These are phyloP conservation scores for Drosophila histrio DNA, from an alignment of 2,888 invertebrate genomes.

Conservation along the genomic window DNA sequence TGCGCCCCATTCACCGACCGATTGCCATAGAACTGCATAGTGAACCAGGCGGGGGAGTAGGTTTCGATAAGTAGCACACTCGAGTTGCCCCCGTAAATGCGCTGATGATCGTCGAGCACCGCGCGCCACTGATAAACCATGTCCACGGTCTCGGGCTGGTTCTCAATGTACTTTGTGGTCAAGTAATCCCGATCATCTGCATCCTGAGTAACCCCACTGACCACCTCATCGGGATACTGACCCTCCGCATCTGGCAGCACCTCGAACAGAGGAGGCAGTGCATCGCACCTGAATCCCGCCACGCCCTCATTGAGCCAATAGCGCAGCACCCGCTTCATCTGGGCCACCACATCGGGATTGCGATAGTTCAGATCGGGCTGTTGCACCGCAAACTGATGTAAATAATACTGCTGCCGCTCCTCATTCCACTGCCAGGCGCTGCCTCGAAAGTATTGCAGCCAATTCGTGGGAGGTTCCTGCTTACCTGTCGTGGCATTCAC, in stretches of 20 bases:
- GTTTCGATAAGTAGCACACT: conserved; percentile 87
- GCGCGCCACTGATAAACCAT: conserved; percentile 89
- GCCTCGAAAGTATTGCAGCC: conserved; percentile 87
- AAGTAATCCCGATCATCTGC: conserved; percentile 85
- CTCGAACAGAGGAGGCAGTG: conserved; percentile 90
- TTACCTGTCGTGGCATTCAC: conserved; percentile 53
- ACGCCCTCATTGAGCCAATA: conserved; percentile 94
- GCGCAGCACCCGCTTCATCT: conserved; percentile 86
- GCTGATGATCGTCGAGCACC: conserved; percentile 87
- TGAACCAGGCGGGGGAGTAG: conserved; percentile 85
- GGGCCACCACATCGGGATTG: conserved; percentile 87
- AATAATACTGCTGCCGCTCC: conserved; percentile 88
- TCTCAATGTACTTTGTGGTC: conserved; percentile 86
- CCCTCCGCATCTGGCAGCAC: conserved; percentile 85
- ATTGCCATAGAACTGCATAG: conserved; percentile 87
- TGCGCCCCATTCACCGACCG: conserved; percentile 85
- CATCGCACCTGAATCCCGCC: conserved; percentile 94
- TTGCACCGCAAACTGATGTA: conserved; percentile 89
- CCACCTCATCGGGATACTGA: conserved; percentile 85
- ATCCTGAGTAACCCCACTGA: conserved; percentile 85
- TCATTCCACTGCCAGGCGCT: conserved; percentile 90
- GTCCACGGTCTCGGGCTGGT: conserved; percentile 87
- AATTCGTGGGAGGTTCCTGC: conserved; percentile 77
- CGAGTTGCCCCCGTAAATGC: conserved; percentile 83
- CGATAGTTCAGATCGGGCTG: conserved; percentile 92